Evolutionary conservation across 1,140 invertebrate genomes (phyloP), one percentile per base, ranked within the genome.

Genomic region (Rhynchophorus ferrugineus): DNA sequence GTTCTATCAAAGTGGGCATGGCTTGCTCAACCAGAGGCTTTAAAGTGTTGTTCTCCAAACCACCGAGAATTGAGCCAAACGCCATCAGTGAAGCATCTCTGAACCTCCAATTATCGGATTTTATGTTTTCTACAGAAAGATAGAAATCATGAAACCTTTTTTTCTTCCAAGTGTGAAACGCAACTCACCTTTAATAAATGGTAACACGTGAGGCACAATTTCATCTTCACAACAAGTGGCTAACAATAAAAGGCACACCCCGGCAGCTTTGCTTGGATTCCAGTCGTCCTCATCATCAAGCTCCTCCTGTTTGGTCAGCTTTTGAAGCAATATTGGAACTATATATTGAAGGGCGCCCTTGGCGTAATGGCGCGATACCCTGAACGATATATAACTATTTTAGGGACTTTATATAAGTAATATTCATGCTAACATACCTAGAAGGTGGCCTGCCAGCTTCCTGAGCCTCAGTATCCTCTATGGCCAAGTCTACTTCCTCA

Each of bases 221-320:
- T 87, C 89, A 72, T 99, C 93, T 72, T 97, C 95, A 69, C 94
- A 97, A 65, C 95, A 98, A 19, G 91, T 89, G 18, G 97, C 88
- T 56, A 99, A 75, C 11, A 99, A 75, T 93, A 99, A 98, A 0
- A 99, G 74, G 72, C 96, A 99, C n/a, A 99, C 96, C 18, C 96
- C 95, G 18, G 97, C 93, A 3, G 97, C 93, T 77, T 99, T 99
- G 56, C 93, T 91, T 3, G 97, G 97, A 75, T 97, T 98, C 97
- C 97, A 99, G 65, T 98, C 95, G 69, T 99, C 93, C 70, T 99
- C 95, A 72, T 99, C 95, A 68, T 95, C 93, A 59, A 83, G 78
- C 64, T 89, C 85, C 67, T 91, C 87, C 74, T 98, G 95, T 73
- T 96, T 96, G 0, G 94, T 96, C 37, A 99, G 72, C 64, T 91